Conservation (phyloP, 2,888 invertebrate species). For the Clunio marinus region DNA sequence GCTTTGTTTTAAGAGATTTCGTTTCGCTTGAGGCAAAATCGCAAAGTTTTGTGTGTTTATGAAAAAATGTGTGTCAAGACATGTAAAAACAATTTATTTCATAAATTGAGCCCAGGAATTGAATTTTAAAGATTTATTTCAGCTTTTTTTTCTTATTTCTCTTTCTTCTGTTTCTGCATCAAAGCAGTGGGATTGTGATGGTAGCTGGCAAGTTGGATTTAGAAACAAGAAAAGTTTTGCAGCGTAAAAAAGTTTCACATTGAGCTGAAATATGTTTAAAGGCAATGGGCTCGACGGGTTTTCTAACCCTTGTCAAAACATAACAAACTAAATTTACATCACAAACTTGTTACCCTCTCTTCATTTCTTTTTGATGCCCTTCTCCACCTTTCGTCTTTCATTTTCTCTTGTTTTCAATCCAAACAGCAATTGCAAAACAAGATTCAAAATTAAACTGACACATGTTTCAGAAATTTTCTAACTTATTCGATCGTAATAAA, state of each 20-base stretch:
- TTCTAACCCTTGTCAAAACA: constrained; percentile 26
- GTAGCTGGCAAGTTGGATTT: too few species aligned
- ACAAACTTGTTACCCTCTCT: constrained; percentile 21
- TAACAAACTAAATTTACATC: constrained; percentile 26
- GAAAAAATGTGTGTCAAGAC: constrained; percentile 5
- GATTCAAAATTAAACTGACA: constrained; percentile 28
- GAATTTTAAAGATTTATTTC: constrained; percentile 14
- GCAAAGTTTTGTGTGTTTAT: not conserved
- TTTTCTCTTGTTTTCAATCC: too few species aligned
- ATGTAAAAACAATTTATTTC: not conserved
- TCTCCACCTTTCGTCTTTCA: not conserved
- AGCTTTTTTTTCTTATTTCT: not conserved
- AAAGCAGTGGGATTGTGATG: not conserved
- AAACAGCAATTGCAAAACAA: too few species aligned
- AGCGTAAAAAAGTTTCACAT: not conserved
- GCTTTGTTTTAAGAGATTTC: constrained; percentile 1
- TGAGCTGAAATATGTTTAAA: not conserved
- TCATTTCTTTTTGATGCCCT: not conserved
- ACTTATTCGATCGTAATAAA: too few species aligned
- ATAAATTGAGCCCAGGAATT: not conserved
- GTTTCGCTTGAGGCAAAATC: not conserved
- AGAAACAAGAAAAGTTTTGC: not conserved
- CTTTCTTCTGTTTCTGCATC: not conserved
- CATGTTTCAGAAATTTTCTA: not conserved
- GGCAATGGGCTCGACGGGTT: not conserved